These are phyloP conservation scores for Pachycephus smyrnensis DNA, from an alignment of 2,888 invertebrate species.

Conservation along the genomic window DNA sequence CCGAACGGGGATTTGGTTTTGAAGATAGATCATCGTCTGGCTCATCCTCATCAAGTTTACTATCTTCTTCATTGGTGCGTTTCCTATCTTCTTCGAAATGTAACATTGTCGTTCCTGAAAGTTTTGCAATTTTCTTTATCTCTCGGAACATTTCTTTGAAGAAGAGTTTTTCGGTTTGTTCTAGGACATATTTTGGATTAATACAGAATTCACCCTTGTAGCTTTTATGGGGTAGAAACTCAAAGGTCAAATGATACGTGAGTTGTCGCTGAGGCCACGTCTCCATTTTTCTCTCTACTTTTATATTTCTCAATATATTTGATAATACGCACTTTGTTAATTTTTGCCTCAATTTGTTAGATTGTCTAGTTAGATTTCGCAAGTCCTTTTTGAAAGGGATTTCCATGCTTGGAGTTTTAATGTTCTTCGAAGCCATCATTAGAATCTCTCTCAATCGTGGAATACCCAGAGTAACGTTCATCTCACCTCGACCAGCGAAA, in stretches of 20 bases:
- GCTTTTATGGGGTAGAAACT: conserved; percentile 79
- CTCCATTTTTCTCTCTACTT: conserved; percentile 73
- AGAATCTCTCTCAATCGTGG: conserved; percentile 96
- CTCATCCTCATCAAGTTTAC: conserved; percentile 63
- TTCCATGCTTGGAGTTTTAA: conserved; percentile 97
- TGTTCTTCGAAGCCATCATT: conserved; percentile 93
- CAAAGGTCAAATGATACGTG: conserved; percentile 77
- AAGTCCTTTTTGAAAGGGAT: conserved; percentile 79
- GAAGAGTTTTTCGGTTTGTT: conserved; percentile 80
- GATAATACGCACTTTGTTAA: conserved; percentile 83
- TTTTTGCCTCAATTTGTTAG: conserved; percentile 78
- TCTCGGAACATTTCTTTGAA: conserved; percentile 76
- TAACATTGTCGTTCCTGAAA: conserved; percentile 68
- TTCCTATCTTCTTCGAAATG: conserved; percentile 66
- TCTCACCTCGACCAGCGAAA: conserved; percentile 99
- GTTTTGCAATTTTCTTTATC: conserved; percentile 73
- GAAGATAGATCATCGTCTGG: conserved; percentile 54
- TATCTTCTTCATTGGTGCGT: conserved; percentile 54
- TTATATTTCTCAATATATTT: conserved; percentile 81
- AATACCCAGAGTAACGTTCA: conserved; percentile 99
- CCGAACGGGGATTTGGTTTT: conserved; percentile 18
- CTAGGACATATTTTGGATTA: conserved; percentile 77
- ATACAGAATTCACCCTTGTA: conserved; percentile 82
- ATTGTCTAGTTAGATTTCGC: conserved; percentile 69
- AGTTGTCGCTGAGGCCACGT: conserved; percentile 70